These are phyloP conservation scores for Torymus aiolomorphi DNA, from an alignment of 2,888 invertebrate genomes.

Conservation along the genomic window DNA sequence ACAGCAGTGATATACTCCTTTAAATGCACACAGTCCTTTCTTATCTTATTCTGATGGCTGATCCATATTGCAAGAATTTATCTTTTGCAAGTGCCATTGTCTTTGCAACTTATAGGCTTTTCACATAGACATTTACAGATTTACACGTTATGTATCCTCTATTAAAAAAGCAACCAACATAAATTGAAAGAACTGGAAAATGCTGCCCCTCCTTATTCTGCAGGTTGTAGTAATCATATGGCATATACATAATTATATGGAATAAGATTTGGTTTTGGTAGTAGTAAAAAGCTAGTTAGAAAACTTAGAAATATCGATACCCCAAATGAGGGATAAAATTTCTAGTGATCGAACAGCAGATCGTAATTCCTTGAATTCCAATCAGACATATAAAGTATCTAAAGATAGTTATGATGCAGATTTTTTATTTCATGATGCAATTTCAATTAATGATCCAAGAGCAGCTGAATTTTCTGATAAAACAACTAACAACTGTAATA, in stretches of 20 bases:
- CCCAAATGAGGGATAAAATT: slow-evolving; percentile 91
- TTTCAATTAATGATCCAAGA: slow-evolving; percentile 94
- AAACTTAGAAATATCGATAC: slow-evolving; percentile 94
- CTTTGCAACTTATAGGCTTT: too few relatives aligned
- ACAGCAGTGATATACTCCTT: too few relatives aligned
- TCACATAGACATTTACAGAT: too few relatives aligned
- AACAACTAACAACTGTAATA: slow-evolving; percentile 96
- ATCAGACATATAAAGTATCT: slow-evolving; percentile 71
- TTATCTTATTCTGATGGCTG: too few relatives aligned
- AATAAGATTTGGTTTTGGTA: slow-evolving; percentile 96
- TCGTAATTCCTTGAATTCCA: slow-evolving; percentile 74
- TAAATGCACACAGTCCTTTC: too few relatives aligned
- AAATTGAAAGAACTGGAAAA: slow-evolving; percentile 95
- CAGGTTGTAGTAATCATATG: slow-evolving; percentile 90
- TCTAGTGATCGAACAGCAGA: slow-evolving; percentile 79
- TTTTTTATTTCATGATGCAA: slow-evolving; percentile 89
- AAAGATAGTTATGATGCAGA: slow-evolving; percentile 72
- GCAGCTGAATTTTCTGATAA: slow-evolving; percentile 96
- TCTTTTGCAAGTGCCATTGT: too few relatives aligned
- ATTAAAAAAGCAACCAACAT: slow-evolving; percentile 91
- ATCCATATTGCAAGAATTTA: too few relatives aligned
- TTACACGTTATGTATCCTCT: too few relatives aligned
- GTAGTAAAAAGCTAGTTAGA: slow-evolving; percentile 94
- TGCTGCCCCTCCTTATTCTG: slow-evolving; percentile 94
- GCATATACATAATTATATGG: slow-evolving; percentile 91